Evolutionary conservation across 2,113 vertebrate genomes (phyloP).

Genomic region (Beaufortia kweichowensis): DNA sequence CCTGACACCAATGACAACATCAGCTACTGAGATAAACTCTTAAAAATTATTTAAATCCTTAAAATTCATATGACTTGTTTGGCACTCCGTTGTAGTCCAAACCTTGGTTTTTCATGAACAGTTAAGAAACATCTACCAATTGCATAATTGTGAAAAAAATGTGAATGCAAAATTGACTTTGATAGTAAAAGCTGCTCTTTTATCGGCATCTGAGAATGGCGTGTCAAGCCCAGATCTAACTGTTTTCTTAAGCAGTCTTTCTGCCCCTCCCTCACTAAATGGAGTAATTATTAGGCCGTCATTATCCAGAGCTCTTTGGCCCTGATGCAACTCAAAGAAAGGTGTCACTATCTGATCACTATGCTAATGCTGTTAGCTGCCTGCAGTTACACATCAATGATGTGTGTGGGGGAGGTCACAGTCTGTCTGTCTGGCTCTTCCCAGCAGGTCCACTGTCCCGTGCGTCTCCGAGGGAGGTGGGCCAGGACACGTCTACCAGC

Average conservation of each 20-base stretch:
- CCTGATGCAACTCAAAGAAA: conserved; percentile 74
- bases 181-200: too few relatives aligned
- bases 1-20: conserved; percentile 29
- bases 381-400: conserved; percentile 73
- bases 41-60: too few relatives aligned
- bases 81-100: too few relatives aligned
- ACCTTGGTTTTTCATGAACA: too few relatives aligned
- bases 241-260: conserved; percentile 53
- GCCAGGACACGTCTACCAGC: conserved; percentile 63
- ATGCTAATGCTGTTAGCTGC: conserved; percentile 72
- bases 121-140: too few relatives aligned
- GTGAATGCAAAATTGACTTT: too few relatives aligned
- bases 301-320: conserved; percentile 69
- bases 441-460: conserved; percentile 52
- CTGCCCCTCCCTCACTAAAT: conserved; percentile 71
- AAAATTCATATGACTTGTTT: too few relatives aligned
- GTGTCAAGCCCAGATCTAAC: background rate
- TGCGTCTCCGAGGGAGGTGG: conserved; percentile 59
- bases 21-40: background rate
- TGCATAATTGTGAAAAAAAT: too few relatives aligned
- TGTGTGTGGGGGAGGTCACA: conserved; percentile 31
- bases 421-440: conserved; percentile 69
- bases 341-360: conserved; percentile 77
- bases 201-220: background rate
- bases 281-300: conserved; percentile 74